Evolutionary conservation across 2,888 invertebrate species (phyloP).

Genomic region (Drosophila kuntzei): DNA sequence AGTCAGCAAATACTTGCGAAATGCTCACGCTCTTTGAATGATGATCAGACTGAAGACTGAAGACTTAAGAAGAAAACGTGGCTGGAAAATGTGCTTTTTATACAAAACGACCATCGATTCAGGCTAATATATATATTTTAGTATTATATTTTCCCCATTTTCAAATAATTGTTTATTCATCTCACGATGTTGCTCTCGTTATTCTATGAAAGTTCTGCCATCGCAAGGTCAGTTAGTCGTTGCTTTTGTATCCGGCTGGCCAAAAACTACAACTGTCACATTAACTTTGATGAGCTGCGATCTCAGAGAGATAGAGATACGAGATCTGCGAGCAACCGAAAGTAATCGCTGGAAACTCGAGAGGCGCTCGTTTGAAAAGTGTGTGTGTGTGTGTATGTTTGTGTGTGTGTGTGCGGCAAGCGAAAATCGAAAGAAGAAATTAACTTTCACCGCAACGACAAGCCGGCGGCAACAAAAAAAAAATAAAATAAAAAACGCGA

Average conservation of each 20-base stretch:
- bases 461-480: conserved; percentile 49
- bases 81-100: conserved; percentile 3
- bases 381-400: conserved; percentile 20
- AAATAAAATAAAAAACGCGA: conserved; percentile 42
- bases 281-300: conserved; percentile 77
- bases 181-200: conserved; percentile 7
- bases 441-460: conserved; percentile 63
- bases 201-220: conserved; percentile 12
- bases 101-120: neutral
- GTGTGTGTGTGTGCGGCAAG: conserved; percentile 46
- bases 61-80: neutral
- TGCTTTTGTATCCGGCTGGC: conserved; percentile 49
- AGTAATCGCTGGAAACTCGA: conserved; percentile 72
- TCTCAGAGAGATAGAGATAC: conserved; percentile 30
- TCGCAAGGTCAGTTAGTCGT: conserved; percentile 46
- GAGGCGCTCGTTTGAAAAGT: conserved; percentile 68
- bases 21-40: conserved; percentile 6
- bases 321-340: conserved; percentile 55
- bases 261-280: conserved; percentile 74
- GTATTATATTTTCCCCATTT: neutral
- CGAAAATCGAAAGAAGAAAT: conserved; percentile 75
- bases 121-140: neutral
- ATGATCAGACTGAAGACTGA: neutral
- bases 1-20: conserved; percentile 39
- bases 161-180: conserved; percentile 3